Evolutionary conservation across 2,113 vertebrate species (phyloP).

Genomic region (Catharus fuscescens): DNA sequence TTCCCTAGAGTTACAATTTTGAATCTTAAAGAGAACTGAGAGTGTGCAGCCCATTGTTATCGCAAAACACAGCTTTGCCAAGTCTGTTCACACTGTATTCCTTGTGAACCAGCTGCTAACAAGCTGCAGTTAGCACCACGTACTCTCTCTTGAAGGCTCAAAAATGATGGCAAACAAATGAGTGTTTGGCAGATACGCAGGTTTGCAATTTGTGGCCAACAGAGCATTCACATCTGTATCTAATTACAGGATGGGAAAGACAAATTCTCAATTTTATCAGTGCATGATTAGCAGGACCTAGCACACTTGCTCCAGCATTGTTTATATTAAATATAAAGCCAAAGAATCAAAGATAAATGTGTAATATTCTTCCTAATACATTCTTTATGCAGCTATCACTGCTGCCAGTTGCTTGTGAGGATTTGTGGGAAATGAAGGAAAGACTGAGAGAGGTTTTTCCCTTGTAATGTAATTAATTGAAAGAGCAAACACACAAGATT

Average conservation of each 20-base stretch:
- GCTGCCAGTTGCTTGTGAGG: background rate
- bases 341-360: background rate
- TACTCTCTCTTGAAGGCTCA: background rate
- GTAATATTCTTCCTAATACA: background rate
- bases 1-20: background rate
- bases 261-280: background rate
- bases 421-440: background rate
- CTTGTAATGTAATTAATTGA: slow-evolving; percentile 26
- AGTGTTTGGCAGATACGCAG: background rate
- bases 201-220: background rate
- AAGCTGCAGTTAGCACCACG: background rate
- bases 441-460: background rate
- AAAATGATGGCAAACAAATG: background rate
- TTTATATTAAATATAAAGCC: background rate
- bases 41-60: background rate
- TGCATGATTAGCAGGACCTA: background rate
- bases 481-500: background rate
- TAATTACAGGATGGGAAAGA: background rate
- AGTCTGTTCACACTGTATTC: background rate
- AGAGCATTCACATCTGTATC: background rate
- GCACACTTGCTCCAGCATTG: background rate
- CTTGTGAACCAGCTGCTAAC: background rate
- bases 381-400: background rate
- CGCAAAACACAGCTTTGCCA: background rate
- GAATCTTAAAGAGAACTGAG: background rate